Evolutionary conservation across 2,113 vertebrate species (phyloP), one percentile per base, ranked within the genome.

Genomic region (Chaenogobius annularis): DNA sequence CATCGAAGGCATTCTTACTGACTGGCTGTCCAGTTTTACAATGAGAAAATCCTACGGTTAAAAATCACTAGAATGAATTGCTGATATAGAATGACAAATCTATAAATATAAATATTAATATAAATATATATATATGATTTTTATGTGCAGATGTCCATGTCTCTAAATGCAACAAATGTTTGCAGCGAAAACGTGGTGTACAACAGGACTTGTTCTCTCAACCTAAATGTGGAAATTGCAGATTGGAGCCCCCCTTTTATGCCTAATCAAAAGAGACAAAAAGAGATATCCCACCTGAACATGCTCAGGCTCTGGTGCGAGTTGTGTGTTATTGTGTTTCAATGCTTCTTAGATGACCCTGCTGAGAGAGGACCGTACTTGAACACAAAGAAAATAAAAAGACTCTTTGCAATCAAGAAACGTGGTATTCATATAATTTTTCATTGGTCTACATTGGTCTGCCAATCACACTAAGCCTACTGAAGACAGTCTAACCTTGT

Each of bases 101-200:
- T 92, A 92, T 91, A 91, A 88, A 92, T 91, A 92, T 90, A 82
- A 88, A 89, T 91, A 92, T 90, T 89, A 89, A 93, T 91, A 92
- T 89, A 91, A 88, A 91, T 88, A 87, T 86, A 92, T 90, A 93
- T 90, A 92, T 92, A 93, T 92, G 88, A 93, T 94, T 94, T 94
- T 94, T 94, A 94, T 94, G 93, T 94, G 92, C 91, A 91, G 90
- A 92, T 94, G 90, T 94, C 87, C 80, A 83, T 94, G 92, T 94
- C 91, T 93, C 88, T 87, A 90, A 92, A 93, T 92, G 90, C 89
- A 94, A 89, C 89, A 90, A 88, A 83, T 88, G 85, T 87, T 82
- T 64, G 80, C 89, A 85, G 90, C 85, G 80, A 86, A 91, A 88
- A 90, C 43, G 79, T 88, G 83, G 64, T 92, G 84, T 92, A 87